Conservation (phyloP, 2,888 invertebrate genomes). For the Charanyca ferruginea region DNA sequence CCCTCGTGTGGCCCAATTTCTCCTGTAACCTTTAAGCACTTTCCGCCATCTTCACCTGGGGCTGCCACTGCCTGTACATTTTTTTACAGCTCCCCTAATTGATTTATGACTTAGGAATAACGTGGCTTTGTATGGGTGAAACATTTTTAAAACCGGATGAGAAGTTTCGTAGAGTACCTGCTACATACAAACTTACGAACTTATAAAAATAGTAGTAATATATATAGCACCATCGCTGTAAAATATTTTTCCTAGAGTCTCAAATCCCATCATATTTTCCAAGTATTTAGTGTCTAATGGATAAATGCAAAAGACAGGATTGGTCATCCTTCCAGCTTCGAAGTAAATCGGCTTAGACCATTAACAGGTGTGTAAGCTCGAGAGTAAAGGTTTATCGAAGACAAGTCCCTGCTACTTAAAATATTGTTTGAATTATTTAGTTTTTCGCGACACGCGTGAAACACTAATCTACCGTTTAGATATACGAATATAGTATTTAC, state of each 20-base stretch:
- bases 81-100: too few species aligned
- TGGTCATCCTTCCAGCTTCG: constrained; percentile 10
- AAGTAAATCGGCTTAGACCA: constrained; percentile 34
- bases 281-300: constrained; percentile 34
- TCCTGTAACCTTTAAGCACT: too few species aligned
- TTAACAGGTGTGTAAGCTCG: constrained; percentile 21
- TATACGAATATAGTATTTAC: background rate
- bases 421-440: constrained; percentile 32
- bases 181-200: too few species aligned
- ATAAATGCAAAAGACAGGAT: constrained; percentile 15
- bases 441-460: background rate
- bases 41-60: too few species aligned
- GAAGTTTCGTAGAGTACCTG: too few species aligned
- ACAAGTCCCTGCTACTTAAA: constrained; percentile 1
- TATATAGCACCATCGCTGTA: too few species aligned
- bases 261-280: constrained; percentile 8
- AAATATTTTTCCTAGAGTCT: background rate
- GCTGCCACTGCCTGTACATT: too few species aligned
- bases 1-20: too few species aligned
- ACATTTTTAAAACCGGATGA: too few species aligned
- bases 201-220: too few species aligned
- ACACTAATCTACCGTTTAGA: background rate
- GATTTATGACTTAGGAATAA: too few species aligned
- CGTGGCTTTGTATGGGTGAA: too few species aligned
- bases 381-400: background rate